These are phyloP conservation scores for Mercenaria mercenaria DNA, from an alignment of 1,140 invertebrate species.

Conservation along the genomic window DNA sequence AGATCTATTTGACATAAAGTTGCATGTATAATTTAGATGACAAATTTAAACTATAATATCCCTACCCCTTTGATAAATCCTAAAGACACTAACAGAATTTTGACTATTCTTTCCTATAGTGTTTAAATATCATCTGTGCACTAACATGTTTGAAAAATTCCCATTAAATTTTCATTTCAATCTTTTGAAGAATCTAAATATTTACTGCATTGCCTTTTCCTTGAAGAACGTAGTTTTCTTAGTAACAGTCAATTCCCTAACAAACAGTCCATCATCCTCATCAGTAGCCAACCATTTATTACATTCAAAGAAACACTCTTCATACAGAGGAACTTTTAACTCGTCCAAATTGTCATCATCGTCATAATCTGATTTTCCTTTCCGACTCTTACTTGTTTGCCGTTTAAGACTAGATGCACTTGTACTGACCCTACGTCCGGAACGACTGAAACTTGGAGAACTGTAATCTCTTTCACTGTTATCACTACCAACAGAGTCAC, in stretches of 20 bases:
- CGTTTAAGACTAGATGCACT: conserved; percentile 56
- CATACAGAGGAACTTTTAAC: conserved; percentile 73
- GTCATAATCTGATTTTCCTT: conserved; percentile 31
- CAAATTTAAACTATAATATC: too few species aligned
- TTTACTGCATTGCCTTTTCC: conserved; percentile 38
- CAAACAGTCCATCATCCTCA: conserved; percentile 82
- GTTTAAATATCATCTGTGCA: too few species aligned
- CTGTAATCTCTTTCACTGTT: background rate
- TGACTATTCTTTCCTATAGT: too few species aligned
- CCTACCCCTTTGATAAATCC: too few species aligned
- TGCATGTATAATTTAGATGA: too few species aligned
- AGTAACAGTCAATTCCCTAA: conserved; percentile 78
- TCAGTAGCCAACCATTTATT: conserved; percentile 82
- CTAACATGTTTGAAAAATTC: too few species aligned
- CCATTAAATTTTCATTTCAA: too few species aligned
- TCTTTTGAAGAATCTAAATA: too few species aligned
- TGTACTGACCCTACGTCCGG: background rate
- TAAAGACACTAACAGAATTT: too few species aligned
- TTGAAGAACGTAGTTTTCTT: conserved; percentile 69
- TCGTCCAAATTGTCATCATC: conserved; percentile 64
- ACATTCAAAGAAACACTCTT: conserved; percentile 80
- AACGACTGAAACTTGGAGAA: background rate
- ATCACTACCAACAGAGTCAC: background rate
- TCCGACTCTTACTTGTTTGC: background rate
- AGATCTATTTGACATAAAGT: too few species aligned